phyloP scores from a whole-genome alignment of 2,888 invertebrate species.

The Panopea generosa region DNA sequence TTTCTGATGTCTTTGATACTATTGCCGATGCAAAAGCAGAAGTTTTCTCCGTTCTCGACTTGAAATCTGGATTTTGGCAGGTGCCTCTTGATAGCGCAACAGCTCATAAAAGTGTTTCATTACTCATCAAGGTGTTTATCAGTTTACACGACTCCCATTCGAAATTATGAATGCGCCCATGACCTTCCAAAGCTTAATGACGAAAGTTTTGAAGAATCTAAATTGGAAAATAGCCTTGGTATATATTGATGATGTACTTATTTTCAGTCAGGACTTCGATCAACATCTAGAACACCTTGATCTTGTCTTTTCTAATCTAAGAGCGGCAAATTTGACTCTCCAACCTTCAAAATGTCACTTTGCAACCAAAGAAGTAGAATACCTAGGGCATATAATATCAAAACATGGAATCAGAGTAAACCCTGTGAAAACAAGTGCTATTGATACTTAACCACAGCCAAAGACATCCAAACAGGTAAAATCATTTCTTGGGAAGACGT shows the following conservation, averaged over 20 bases:
- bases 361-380: conserved; percentile 49
- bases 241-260: conserved; percentile 65
- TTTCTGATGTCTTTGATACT: conserved; percentile 42
- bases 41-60: conserved; percentile 32
- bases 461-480: conserved; percentile 49
- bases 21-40: conserved; percentile 37
- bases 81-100: conserved; percentile 29
- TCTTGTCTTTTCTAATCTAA: conserved; percentile 45
- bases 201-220: conserved; percentile 39
- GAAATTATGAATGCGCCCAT: conserved; percentile 51
- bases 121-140: conserved; percentile 40
- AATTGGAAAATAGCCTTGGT: conserved; percentile 60
- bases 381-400: conserved; percentile 61
- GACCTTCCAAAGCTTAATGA: conserved; percentile 52
- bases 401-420: conserved; percentile 59
- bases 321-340: conserved; percentile 56
- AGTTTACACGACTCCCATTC: conserved; percentile 52
- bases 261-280: conserved; percentile 47
- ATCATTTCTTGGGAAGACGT: conserved; percentile 30
- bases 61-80: conserved; percentile 44
- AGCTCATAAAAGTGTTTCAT: conserved; percentile 49
- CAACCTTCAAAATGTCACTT: conserved; percentile 62
- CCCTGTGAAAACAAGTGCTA: conserved; percentile 49
- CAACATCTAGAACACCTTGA: conserved; percentile 50
- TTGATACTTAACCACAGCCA: conserved; percentile 43